Evolutionary conservation across 2,113 vertebrate species (phyloP), one percentile per base, ranked within the genome.

Genomic region (Xyliphius kryptos): DNA sequence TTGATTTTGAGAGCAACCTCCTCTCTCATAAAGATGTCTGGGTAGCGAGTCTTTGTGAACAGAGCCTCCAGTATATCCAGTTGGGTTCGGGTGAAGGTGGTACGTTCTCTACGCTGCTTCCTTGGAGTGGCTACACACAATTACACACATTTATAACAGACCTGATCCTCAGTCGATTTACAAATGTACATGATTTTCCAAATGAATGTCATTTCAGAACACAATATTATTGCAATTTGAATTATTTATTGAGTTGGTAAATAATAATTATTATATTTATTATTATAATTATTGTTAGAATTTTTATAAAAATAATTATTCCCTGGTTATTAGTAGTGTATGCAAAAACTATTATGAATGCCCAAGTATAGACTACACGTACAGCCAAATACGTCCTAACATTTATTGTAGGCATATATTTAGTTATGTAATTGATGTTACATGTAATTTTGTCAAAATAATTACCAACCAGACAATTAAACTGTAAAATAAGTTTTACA

Each of bases 21-120:
- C 74, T 91, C 90, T 38, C 90, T 82, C 90, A 91, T 91, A 78
- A 91, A 91, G 82, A 91, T 91, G 81, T 91, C 90, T 1, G 90
- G 90, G 73, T 91, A 91, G 67, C 89, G 88, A 1, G 90, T 91
- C 72, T 91, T 91, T 54, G 90, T 88, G 75, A 91, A 91, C 22
- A 91, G 76, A 0, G 89, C 82, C 71, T 91, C 90, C 66, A 91
- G 58, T 68, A 91, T 90, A 73, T 91, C 90, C 65, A 91, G 85
- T 69, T 91, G 90, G 0, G 90, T 90, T 3, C 90, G 81, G 1
- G 89, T 91, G 76, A 91, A 91, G 13, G 90, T 91, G 5, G 90
- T 91, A 49, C 90, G 83, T 68, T 91, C 90, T 2, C 90, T 67
- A 2, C 90, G 85, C 75, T 91, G 90, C 74, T 91, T 91, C 68